Evolutionary conservation across 2,113 vertebrate species (phyloP).

Genomic region (Dendrocopos noguchii): DNA sequence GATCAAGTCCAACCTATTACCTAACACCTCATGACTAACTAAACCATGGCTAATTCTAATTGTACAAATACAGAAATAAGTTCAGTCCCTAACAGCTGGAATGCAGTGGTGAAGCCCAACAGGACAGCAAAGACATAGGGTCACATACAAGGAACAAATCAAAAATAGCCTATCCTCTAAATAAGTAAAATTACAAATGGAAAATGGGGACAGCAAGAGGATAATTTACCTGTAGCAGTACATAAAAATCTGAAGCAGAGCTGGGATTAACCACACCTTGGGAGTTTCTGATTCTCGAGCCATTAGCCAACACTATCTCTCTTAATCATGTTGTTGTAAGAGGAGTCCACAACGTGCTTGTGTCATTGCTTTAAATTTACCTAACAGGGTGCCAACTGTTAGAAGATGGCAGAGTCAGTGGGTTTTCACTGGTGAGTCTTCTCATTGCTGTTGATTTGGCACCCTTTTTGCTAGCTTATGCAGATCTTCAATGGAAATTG

Average conservation of each 20-base stretch:
- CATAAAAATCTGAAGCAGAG: not conserved
- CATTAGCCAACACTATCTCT: not conserved
- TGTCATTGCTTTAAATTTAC: conserved; percentile 7
- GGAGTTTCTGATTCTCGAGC: not conserved
- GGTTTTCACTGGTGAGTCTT: not conserved
- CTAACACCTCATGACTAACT: too few species aligned
- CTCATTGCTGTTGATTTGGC: not conserved
- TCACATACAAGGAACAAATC: not conserved
- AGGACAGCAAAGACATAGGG: not conserved
- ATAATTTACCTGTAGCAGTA: not conserved
- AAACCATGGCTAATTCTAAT: not conserved
- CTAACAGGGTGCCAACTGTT: not conserved
- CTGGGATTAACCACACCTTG: not conserved
- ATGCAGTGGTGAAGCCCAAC: not conserved
- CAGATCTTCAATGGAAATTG: conserved; percentile 7
- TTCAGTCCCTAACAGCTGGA: not conserved
- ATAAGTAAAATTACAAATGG: not conserved
- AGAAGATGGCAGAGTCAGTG: not conserved
- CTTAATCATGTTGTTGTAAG: not conserved
- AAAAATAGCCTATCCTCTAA: not conserved
- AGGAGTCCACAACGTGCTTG: not conserved
- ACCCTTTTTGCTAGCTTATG: not conserved
- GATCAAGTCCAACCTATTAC: too few species aligned
- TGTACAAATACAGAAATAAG: not conserved
- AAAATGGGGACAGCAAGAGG: not conserved